These are phyloP conservation scores for Drosophila rhopaloa DNA, from an alignment of 1,140 invertebrate species.

Conservation along the genomic window DNA sequence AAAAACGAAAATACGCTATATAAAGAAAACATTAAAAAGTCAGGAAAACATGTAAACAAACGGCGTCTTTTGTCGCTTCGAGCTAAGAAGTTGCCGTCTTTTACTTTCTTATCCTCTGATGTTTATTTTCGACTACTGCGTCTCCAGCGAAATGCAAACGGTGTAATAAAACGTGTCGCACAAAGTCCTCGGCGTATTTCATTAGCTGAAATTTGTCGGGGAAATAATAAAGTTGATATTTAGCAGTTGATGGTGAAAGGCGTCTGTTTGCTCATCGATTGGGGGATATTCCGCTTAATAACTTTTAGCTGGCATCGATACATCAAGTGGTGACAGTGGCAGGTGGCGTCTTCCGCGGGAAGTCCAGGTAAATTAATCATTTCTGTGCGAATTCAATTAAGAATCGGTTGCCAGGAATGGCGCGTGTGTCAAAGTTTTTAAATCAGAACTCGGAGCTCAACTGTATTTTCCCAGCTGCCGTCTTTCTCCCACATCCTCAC, in stretches of 20 bases:
- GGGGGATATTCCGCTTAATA: conserved; percentile 29
- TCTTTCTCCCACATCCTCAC: conserved; percentile 11
- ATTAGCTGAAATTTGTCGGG: conserved; percentile 54
- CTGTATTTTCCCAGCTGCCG: not conserved
- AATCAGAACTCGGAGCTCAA: conserved; percentile 13
- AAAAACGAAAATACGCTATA: conserved; percentile 21
- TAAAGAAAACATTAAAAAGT: conserved; percentile 68
- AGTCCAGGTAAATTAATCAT: conserved; percentile 50
- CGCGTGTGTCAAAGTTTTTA: conserved; percentile 27
- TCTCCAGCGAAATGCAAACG: conserved; percentile 40
- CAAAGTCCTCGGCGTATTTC: conserved; percentile 50
- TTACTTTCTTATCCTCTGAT: conserved; percentile 10
- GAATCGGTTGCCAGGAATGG: not conserved
- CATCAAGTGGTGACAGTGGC: conserved; percentile 50
- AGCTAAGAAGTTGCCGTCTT: conserved; percentile 1
- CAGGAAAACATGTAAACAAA: conserved; percentile 61
- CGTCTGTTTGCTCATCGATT: conserved; percentile 31
- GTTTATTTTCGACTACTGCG: conserved; percentile 49
- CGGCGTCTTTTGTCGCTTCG: conserved; percentile 22
- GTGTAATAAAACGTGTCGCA: conserved; percentile 69
- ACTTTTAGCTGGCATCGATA: conserved; percentile 37
- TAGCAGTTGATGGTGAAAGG: conserved; percentile 49
- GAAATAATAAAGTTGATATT: conserved; percentile 55
- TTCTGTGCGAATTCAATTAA: conserved; percentile 46
- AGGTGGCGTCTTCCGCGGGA: conserved; percentile 26